Conservation (phyloP, 2,113 vertebrate species). For the Colossoma macropomum region DNA sequence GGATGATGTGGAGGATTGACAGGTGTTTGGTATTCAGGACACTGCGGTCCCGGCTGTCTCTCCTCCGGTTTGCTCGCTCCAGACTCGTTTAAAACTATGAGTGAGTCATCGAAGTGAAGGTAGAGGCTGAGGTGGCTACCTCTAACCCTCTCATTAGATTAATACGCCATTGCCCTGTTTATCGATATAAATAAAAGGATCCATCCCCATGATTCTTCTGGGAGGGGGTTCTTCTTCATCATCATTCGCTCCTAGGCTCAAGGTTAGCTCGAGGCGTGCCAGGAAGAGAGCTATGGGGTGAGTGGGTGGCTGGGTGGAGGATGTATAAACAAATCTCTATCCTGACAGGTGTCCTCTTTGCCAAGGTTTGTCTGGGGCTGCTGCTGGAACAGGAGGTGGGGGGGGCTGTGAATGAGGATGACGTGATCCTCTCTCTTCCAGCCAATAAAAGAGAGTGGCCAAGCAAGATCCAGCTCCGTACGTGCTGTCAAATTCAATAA, state of each 20-base stretch:
- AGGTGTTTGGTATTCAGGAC: conserved; percentile 71
- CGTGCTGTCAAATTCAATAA: conserved; percentile 86
- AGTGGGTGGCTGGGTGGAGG: conserved; percentile 30
- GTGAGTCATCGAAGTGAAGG: conserved; percentile 72
- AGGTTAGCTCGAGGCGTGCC: conserved; percentile 68
- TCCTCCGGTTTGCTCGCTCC: conserved; percentile 45
- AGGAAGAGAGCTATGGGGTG: conserved; percentile 47
- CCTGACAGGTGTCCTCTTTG: conserved; percentile 75
- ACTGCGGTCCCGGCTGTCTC: conserved; percentile 5
- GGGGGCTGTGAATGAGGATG: conserved; percentile 66
- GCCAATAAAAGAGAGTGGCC: conserved; percentile 85
- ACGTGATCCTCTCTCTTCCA: conserved; percentile 80
- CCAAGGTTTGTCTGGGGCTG: conserved; percentile 75
- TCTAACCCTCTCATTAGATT: conserved; percentile 66
- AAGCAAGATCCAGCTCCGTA: conserved; percentile 78
- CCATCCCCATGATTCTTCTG: conserved; percentile 53
- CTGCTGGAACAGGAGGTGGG: conserved; percentile 59
- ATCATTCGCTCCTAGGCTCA: conserved; percentile 53
- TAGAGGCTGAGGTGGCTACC: conserved; percentile 63
- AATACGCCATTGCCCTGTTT: conserved; percentile 75
- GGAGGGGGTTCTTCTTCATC: conserved; percentile 41
- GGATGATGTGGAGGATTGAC: conserved; percentile 63
- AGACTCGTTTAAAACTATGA: conserved; percentile 65
- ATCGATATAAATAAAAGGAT: conserved; percentile 74
- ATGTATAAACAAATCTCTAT: conserved; percentile 74